Evolutionary conservation across 2,888 invertebrate genomes (phyloP).

Genomic region (Ephialtes manifestator): DNA sequence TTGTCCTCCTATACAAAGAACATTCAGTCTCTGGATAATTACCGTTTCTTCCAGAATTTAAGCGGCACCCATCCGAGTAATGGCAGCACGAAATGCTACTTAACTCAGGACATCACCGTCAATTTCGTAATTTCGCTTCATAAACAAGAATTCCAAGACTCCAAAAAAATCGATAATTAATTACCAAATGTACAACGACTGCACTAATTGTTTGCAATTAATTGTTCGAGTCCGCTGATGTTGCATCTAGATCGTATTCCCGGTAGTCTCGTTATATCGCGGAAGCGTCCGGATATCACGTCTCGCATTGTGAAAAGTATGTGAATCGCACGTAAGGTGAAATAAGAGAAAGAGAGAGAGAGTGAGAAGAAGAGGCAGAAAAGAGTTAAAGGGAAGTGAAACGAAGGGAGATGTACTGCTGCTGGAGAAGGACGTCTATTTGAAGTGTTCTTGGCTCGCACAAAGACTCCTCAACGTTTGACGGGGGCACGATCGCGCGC

Average conservation of each 20-base stretch:
- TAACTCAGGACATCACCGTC: neutral
- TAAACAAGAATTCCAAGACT: neutral
- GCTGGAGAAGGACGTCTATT: slow-evolving; percentile 60
- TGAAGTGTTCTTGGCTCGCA: slow-evolving; percentile 69
- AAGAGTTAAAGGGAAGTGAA: slow-evolving; percentile 11
- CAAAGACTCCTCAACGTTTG: slow-evolving; percentile 81
- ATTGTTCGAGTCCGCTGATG: slow-evolving; percentile 44
- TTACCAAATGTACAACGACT: neutral
- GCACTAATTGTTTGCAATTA: neutral
- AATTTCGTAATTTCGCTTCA: neutral
- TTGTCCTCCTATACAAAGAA: too few relatives aligned
- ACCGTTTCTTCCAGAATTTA: neutral
- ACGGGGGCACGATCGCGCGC: slow-evolving; percentile 77
- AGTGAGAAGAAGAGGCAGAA: slow-evolving; percentile 40
- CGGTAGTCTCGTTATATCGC: slow-evolving; percentile 63
- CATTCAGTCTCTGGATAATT: too few relatives aligned
- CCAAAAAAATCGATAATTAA: neutral
- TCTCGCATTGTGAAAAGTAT: slow-evolving; percentile 30
- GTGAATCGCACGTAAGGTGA: slow-evolving; percentile 4
- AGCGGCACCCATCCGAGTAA: too few relatives aligned
- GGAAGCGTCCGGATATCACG: slow-evolving; percentile 56
- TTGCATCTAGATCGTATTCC: slow-evolving; percentile 49
- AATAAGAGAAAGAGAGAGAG: too few relatives aligned
- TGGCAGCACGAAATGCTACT: too few relatives aligned
- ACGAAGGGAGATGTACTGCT: slow-evolving; percentile 3